Evolutionary conservation across 1,140 invertebrate species (phyloP), one percentile per base, ranked within the genome.

Genomic region (Drosophila saltans): DNA sequence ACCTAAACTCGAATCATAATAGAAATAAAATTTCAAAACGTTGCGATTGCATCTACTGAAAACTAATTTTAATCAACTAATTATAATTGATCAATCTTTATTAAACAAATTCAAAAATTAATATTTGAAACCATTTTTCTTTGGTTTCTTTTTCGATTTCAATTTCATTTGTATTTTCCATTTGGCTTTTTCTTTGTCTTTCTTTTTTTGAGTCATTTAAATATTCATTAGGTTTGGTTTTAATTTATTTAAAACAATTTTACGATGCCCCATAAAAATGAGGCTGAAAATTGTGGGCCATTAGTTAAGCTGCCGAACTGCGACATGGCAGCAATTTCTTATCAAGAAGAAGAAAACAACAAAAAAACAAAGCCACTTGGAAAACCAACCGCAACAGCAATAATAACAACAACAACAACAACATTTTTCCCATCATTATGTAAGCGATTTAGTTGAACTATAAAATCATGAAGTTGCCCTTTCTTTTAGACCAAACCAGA

Each of bases 341-440:
- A 83, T 88, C 83, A 76, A 30, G 56, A 24, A 21, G 28, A 52
- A 52, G 8, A 52, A 10, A 48, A 4, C 5, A 24, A 48, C 8
- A 24, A 24, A 48, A 24, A 48, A 21, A 16, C 16, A 16, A 16
- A 16, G 16, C 16, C 45, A 52, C 45, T 52, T 65, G 39, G n/a
- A n/a, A 30, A 39, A 40, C 28, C 8, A 30, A n/a, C 26, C 26
- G 28, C 66, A 75, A 66, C 41, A 66, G 79, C 57, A 77, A 36
- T 1, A n/a, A n/a, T 16, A 16, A 16, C 16, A 16, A 16, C 16
- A 16, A 16, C 16, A 16, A 36, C 33, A 36, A 36, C 1, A 36
- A 36, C 33, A 36, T 36, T 77, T 88, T 86, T 88, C 83, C 83
- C 84, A 88, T 88, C 80, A 88, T 88, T 88, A 88, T 89, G 73